Conservation (phyloP, 2,888 invertebrate genomes). For the Desoria tigrina region DNA sequence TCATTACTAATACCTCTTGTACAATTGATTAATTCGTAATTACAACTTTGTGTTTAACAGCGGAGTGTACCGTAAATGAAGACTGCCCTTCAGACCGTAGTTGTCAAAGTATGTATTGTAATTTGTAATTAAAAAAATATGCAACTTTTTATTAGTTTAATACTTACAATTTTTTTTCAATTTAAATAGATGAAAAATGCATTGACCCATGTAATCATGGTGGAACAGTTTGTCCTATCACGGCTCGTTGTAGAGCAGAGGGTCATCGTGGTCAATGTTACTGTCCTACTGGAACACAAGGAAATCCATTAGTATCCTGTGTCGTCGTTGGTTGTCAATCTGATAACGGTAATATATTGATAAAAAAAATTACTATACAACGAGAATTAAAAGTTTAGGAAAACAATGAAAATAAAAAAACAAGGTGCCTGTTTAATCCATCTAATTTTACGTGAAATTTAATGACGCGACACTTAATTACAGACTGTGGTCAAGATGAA, state of each 20-base stretch:
- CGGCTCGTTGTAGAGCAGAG: constrained; percentile 73
- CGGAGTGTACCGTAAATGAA: constrained; percentile 75
- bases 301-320: constrained; percentile 78
- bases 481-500: constrained; percentile 76
- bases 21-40: neutral
- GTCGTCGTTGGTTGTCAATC: constrained; percentile 81
- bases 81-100: constrained; percentile 80
- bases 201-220: constrained; percentile 73
- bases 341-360: constrained; percentile 65
- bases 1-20: no score
- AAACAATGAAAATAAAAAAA: no score
- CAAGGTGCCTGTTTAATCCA: no score
- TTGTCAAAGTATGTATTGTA: no score
- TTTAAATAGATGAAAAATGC: constrained; percentile 62
- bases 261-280: constrained; percentile 71
- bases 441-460: no score
- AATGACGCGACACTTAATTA: no score
- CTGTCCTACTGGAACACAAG: constrained; percentile 82
- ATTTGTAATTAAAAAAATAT: no score
- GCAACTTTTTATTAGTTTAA: no score
- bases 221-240: constrained; percentile 71
- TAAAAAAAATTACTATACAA: no score
- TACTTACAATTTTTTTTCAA: no score
- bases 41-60: constrained; percentile 62
- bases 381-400: no score